Evolutionary conservation across 1,140 invertebrate species (phyloP), one percentile per base, ranked within the genome.

Genomic region (Heterodera schachtii): DNA sequence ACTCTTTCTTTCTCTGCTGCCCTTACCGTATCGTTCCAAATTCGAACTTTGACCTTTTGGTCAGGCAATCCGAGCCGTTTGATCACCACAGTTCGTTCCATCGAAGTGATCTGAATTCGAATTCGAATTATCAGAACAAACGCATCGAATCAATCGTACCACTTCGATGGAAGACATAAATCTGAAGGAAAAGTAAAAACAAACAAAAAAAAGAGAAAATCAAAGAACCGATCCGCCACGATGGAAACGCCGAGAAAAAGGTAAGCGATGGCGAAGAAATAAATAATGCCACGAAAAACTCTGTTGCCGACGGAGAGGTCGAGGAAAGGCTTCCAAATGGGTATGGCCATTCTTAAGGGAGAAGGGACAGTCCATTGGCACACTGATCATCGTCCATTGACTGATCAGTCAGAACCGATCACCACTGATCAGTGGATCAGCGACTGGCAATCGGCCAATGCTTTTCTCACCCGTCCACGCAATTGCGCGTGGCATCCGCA

Each of bases 221-320:
- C 95, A 97, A 99, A 98, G 91, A 99, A 99, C 13, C 96, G 93
- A 91, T 99, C 97, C 47, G 97, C 97, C 60, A 98, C 94, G 89
- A 99, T 98, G 81, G 96, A 98, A 5, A 99, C 96, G 52, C 97
- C 97, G 73, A 99, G 95, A 91, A 99, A 99, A 84, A 98, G 92
- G 90, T 98, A 99, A 60, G 95, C 90, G 90, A 99, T 93, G 21
- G 93, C 91, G 5, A 95, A 85, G 90, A 98, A 96, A 90, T 99
- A 99, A 43, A 97, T 93, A 43, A 94, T 85, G n/a, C 97, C 97
- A 8, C 97, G 93, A 1, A 93, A 92, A 19, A 93, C 89, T 73
- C 93, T 91, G 91, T 97, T 94, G 4, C 92, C 92, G 21, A 85
- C 82, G 57, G 91, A 92, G 31, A 94, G 90, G 84, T 93, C 92